A percentile compares a stretch with the other conserved stretches of the same genome.
These are phyloP conservation scores for Physocephala rufipes DNA, from an alignment of 2,888 invertebrate species.

Conservation along the genomic window DNA sequence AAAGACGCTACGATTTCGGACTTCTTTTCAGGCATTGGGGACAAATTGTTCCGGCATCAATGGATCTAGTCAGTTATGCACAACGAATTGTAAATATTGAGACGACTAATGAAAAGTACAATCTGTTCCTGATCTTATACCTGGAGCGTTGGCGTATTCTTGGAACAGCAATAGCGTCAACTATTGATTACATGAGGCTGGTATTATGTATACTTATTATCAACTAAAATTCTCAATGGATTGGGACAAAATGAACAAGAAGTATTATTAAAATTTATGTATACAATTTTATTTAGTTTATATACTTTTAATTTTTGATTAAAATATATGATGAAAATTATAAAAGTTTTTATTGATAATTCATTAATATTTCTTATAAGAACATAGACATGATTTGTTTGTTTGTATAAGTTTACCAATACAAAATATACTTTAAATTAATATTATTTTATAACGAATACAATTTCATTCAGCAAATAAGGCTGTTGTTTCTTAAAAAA, in stretches of 20 bases:
- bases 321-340: constrained; percentile 18
- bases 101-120: constrained; percentile 49
- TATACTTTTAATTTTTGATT: constrained; percentile 10
- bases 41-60: constrained; percentile 33
- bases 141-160: constrained; percentile 54
- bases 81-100: constrained; percentile 46
- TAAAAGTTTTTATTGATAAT: constrained; percentile 10
- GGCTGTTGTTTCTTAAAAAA: constrained; percentile 2
- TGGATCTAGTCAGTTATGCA: constrained; percentile 48
- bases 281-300: constrained; percentile 15
- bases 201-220: constrained; percentile 49
- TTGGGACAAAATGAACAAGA: background rate
- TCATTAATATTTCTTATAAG: constrained; percentile 5
- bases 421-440: constrained; percentile 34
- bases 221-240: constrained; percentile 9
- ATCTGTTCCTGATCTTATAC: constrained; percentile 51
- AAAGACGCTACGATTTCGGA: background rate
- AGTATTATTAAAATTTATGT: background rate
- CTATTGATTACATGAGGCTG: constrained; percentile 58
- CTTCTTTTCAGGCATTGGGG: constrained; percentile 43
- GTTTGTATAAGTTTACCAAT: constrained; percentile 9
- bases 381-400: too few species aligned
- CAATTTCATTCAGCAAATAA: constrained; percentile 14
- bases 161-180: constrained; percentile 51
- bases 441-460: constrained; percentile 2